Evolutionary conservation across 2,888 invertebrate species (phyloP).

Genomic region (Physocephala rufipes): DNA sequence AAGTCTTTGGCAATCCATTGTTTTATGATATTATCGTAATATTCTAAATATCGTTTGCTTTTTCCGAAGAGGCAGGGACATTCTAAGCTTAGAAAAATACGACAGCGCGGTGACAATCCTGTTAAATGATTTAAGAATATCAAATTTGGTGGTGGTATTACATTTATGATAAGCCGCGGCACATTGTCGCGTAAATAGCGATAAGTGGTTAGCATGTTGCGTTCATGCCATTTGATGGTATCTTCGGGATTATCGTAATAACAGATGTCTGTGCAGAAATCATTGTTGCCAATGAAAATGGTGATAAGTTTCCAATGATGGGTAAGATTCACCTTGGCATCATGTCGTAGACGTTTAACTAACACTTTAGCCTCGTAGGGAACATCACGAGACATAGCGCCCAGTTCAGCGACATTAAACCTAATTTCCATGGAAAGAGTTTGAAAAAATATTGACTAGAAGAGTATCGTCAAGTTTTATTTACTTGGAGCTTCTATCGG

Average conservation of each 20-base stretch:
- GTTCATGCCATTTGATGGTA: conserved; percentile 66
- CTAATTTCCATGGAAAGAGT: conserved; percentile 41
- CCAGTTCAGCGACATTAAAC: conserved; percentile 72
- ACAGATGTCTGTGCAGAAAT: conserved; percentile 71
- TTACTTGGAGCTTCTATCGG: conserved; percentile 61
- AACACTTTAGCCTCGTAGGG: conserved; percentile 70
- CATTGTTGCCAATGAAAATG: conserved; percentile 71
- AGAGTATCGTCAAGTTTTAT: conserved; percentile 15
- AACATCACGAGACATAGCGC: conserved; percentile 70
- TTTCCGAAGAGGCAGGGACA: conserved; percentile 71
- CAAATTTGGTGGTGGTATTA: conserved; percentile 69
- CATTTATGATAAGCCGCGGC: conserved; percentile 70
- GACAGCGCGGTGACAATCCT: conserved; percentile 65
- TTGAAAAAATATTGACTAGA: too few species aligned
- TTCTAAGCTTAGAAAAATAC: conserved; percentile 65
- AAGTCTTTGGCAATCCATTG: conserved; percentile 69
- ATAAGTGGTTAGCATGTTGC: conserved; percentile 65
- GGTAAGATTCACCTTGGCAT: conserved; percentile 68
- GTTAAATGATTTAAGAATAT: conserved; percentile 62
- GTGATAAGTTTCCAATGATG: conserved; percentile 74
- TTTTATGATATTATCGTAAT: conserved; percentile 66
- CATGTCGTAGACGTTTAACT: conserved; percentile 68
- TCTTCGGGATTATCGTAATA: conserved; percentile 64
- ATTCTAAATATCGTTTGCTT: conserved; percentile 54
- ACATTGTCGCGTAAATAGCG: conserved; percentile 69